Conservation (phyloP, 2,113 vertebrate species). For the Pelvicachromis taeniatus region DNA sequence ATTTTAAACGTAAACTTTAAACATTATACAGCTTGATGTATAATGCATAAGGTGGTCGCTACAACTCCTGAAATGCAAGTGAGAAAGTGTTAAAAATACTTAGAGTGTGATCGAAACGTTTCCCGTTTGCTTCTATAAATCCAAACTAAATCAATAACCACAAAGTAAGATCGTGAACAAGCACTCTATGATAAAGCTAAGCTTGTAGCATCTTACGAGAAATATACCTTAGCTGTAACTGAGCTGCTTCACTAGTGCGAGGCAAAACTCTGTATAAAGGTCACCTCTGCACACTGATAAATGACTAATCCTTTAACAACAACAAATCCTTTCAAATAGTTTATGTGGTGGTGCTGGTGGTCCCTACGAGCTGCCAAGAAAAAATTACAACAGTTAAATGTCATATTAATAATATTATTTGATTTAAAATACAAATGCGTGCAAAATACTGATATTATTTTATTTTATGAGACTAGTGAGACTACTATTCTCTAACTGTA, state of each 20-base stretch:
- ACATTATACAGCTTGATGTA: neutral
- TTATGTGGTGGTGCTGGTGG: neutral
- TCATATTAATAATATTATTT: neutral
- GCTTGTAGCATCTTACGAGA: neutral
- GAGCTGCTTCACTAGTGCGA: conserved; percentile 10
- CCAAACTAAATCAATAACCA: neutral
- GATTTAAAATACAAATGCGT: neutral
- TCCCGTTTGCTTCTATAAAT: neutral
- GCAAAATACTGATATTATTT: neutral
- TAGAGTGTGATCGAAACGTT: neutral
- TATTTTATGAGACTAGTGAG: neutral
- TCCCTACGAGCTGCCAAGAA: neutral
- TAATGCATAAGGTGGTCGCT: neutral
- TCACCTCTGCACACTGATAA: conserved; percentile 63
- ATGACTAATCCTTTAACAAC: conserved; percentile 59
- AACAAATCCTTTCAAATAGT: conserved; percentile 53
- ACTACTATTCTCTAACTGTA: neutral
- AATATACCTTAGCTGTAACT: neutral
- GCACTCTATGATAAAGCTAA: neutral
- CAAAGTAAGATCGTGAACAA: neutral
- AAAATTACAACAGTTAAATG: neutral
- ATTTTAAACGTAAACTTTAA: neutral
- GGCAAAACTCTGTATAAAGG: conserved; percentile 70
- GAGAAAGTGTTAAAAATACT: neutral
- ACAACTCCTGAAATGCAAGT: neutral